These are phyloP conservation scores for Sylvicola cinctus DNA, from an alignment of 2,888 invertebrate genomes.

Conservation along the genomic window DNA sequence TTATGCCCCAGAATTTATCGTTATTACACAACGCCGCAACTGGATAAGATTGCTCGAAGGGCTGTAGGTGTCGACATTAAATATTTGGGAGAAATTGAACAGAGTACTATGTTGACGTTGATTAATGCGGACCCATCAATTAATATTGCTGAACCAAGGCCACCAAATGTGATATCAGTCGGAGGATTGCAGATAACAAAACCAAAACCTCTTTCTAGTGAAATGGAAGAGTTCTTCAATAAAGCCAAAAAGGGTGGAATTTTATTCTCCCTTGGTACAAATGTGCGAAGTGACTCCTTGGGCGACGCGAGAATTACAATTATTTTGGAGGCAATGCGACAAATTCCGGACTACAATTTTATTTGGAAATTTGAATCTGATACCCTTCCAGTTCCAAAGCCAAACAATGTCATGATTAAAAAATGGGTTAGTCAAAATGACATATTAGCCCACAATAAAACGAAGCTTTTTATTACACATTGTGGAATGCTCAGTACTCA, in stretches of 20 bases:
- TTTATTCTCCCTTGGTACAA: conserved; percentile 18
- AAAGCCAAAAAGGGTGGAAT: conserved; percentile 16
- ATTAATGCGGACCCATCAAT: conserved; percentile 18
- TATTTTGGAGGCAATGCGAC: conserved; percentile 13
- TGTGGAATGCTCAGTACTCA: conserved; percentile 16
- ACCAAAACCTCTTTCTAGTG: conserved; percentile 12
- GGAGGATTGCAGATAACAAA: conserved; percentile 20
- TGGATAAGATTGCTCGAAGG: neutral
- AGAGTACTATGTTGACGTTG: conserved; percentile 13
- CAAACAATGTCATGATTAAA: conserved; percentile 24
- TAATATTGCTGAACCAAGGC: conserved; percentile 17
- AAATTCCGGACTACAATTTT: conserved; percentile 17
- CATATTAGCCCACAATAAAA: conserved; percentile 12
- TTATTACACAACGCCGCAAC: neutral
- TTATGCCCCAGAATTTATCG: conserved; percentile 5
- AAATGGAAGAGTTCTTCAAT: conserved; percentile 14
- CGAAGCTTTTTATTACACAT: conserved; percentile 16
- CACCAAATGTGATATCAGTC: conserved; percentile 19
- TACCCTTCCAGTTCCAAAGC: conserved; percentile 11
- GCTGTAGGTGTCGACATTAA: conserved; percentile 7
- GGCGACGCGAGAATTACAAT: conserved; percentile 9
- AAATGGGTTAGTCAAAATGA: conserved; percentile 28
- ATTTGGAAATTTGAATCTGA: conserved; percentile 20
- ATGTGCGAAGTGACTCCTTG: conserved; percentile 11
- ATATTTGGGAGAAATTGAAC: conserved; percentile 10